Evolutionary conservation across 2,888 invertebrate genomes (phyloP).

Genomic region (Aporophyla lueneburgensis): DNA sequence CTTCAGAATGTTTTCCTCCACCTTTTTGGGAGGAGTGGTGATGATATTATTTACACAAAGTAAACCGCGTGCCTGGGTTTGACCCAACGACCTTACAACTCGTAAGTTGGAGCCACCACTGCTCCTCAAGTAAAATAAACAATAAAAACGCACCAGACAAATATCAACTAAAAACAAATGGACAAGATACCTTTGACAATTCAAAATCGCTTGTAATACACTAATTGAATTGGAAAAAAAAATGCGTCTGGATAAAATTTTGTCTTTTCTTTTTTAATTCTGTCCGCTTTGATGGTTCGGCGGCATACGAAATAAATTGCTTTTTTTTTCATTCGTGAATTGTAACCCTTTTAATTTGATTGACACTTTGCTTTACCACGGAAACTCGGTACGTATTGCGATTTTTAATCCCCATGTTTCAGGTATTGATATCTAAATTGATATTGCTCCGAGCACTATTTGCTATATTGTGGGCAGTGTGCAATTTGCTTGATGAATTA

Average conservation of each 20-base stretch:
- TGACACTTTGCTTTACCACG: slow-evolving; percentile 54
- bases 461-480: not conserved
- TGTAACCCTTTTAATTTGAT: slow-evolving; percentile 68
- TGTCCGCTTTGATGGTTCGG: slow-evolving; percentile 45
- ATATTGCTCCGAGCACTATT: slow-evolving; percentile 39
- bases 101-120: too few species aligned
- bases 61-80: not conserved
- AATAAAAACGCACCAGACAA: not conserved
- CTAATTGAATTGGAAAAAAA: slow-evolving; percentile 54
- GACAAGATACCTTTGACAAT: slow-evolving; percentile 7
- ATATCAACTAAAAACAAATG: slow-evolving; percentile 26
- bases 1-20: too few species aligned
- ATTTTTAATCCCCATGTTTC: slow-evolving; percentile 48
- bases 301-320: slow-evolving; percentile 51
- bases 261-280: slow-evolving; percentile 41
- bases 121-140: not conserved
- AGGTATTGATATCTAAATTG: slow-evolving; percentile 59
- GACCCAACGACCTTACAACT: not conserved
- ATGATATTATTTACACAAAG: not conserved
- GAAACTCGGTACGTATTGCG: slow-evolving; percentile 28
- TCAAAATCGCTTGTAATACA: slow-evolving; percentile 33
- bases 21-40: not conserved
- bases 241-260: slow-evolving; percentile 22
- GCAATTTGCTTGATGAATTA: slow-evolving; percentile 4
- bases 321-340: slow-evolving; percentile 57